Base-by-base conservation (phyloP, 2,888 invertebrate species). In the Aporophyla nigra region DNA sequence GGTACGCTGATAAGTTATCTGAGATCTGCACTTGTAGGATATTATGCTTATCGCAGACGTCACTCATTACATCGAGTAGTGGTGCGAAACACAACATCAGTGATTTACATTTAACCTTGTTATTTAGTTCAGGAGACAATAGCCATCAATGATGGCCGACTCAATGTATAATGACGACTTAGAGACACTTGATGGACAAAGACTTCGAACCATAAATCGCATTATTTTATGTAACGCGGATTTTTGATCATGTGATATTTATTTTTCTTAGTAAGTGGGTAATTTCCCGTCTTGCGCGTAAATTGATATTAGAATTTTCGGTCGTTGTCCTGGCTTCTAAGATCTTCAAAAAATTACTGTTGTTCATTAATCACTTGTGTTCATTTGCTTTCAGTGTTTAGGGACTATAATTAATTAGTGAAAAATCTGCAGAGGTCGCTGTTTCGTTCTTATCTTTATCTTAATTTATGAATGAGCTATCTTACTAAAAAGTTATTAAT, bases 1-100 rank as follows among this genome's bases (percentile, higher is more conserved):
- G 82, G 89, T 87, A 86, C 84, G 86, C 81, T 91, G 94, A 94
- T 95, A 95, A 76, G 89, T 90, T 95, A 95, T 95, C 95, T 92
- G 82, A 90, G 93, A 95, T 95, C 90, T 91, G 90, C 89, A 86
- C 87, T 89, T 91, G 86, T 87, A 88, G 84, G 93, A 92, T 92
- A 90, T 71, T 70, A 71, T 71, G 85, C 84, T 91, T 94, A 93
- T 94, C 93, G 85, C 76, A 79, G 86, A 86, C 93, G 93, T 93
- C 93, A 93, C 85, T 86, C 82, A 84, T 85, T 86, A 86, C 74
- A 88, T 78, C 80, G 82, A 87, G 81, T 84, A 80, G 82, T 79
- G 76, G 80, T 79, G 76, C 80, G 85, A 89, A 86, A 87, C 78
- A 83, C 66, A 80, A 80, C 85, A 82, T 80, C 79, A 80, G 83